Evolutionary conservation across 2,797 vertebrate species (phyloP).

Genomic region (Gambelia wislizenii): DNA sequence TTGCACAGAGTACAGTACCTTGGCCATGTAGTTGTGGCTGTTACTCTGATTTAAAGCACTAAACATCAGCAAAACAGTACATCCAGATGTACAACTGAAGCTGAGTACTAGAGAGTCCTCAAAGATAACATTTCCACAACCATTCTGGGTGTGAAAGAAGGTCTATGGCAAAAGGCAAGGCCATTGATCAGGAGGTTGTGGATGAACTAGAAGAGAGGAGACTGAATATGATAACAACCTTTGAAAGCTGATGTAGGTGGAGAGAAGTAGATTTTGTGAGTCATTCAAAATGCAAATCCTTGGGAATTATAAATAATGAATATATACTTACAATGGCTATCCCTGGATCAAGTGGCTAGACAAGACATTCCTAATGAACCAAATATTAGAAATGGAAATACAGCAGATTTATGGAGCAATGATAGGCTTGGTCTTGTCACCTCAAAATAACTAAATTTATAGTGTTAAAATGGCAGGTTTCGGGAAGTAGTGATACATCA

Average conservation of each 20-base stretch:
- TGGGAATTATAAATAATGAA: neutral
- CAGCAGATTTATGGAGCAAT: too few species aligned
- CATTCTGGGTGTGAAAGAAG: neutral
- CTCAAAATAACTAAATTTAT: neutral
- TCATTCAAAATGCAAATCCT: neutral
- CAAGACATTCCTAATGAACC: neutral
- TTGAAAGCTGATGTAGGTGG: neutral
- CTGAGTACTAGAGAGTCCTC: neutral
- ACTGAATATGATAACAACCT: neutral
- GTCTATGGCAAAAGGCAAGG: neutral
- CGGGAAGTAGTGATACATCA: neutral
- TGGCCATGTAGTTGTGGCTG: neutral
- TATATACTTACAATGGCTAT: neutral
- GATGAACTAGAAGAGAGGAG: neutral
- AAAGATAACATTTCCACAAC: neutral
- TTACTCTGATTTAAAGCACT: neutral
- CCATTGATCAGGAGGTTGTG: neutral
- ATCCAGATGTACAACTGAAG: neutral
- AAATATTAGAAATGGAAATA: neutral
- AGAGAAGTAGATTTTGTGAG: neutral
- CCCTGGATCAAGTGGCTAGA: neutral
- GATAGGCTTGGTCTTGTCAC: neutral
- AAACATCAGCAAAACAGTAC: neutral
- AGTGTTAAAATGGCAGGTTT: neutral
- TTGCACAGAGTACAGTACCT: neutral